These are phyloP conservation scores for Drosophila prostipennis DNA, from an alignment of 2,888 invertebrate species.

Conservation along the genomic window DNA sequence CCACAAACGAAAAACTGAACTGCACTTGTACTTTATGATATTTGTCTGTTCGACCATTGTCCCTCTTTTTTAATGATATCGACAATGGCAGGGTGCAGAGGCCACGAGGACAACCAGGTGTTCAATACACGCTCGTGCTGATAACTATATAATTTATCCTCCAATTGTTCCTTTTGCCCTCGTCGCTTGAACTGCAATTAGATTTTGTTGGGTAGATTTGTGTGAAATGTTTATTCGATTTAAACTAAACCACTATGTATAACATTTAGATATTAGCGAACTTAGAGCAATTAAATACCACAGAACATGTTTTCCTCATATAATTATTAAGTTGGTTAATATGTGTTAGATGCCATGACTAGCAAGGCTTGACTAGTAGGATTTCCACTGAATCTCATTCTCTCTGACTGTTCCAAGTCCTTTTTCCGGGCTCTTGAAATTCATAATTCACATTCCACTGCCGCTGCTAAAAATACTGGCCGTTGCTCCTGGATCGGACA, in stretches of 20 bases:
- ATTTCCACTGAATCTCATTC: constrained; percentile 28
- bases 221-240: constrained; percentile 64
- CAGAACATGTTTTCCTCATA: constrained; percentile 74
- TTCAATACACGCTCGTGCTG: constrained; percentile 75
- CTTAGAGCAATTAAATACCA: constrained; percentile 79
- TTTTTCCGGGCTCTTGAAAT: background rate
- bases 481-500: constrained; percentile 45
- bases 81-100: constrained; percentile 53
- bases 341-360: constrained; percentile 59
- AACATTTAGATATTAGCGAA: constrained; percentile 78
- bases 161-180: constrained; percentile 64
- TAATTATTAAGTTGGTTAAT: constrained; percentile 60
- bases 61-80: constrained; percentile 64
- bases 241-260: constrained; percentile 74
- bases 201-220: constrained; percentile 23
- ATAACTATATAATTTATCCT: constrained; percentile 71
- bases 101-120: constrained; percentile 69
- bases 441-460: constrained; percentile 35
- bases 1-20: constrained; percentile 28
- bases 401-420: background rate
- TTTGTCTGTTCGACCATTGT: constrained; percentile 44
- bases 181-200: constrained; percentile 59
- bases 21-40: constrained; percentile 65
- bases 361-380: constrained; percentile 66
- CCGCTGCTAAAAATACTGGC: constrained; percentile 55